phyloP scores from a whole-genome alignment of 2,113 vertebrate genomes.

The Boleophthalmus pectinirostris region DNA sequence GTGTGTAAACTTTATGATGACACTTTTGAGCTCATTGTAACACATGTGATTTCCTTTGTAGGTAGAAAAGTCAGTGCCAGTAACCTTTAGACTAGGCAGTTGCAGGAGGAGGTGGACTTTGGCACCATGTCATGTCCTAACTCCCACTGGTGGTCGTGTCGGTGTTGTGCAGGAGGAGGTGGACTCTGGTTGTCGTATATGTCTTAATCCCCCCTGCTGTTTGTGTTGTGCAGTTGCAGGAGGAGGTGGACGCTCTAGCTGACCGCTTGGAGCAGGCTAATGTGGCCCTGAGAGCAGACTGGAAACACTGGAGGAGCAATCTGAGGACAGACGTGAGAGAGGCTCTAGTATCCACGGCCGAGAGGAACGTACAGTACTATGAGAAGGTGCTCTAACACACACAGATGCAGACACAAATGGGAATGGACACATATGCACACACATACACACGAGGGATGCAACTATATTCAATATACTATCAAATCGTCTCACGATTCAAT shows the following conservation, averaged over 20 bases:
- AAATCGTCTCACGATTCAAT: too few species aligned
- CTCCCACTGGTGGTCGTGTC: background rate
- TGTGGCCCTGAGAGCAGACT: slow-evolving; percentile 87
- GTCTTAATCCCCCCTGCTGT: background rate
- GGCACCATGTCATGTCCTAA: background rate
- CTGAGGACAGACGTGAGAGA: slow-evolving; percentile 86
- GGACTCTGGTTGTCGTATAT: background rate
- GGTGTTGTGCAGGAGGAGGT: slow-evolving; percentile 79
- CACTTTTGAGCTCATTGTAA: too few species aligned
- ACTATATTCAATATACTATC: too few species aligned
- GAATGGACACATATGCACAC: too few species aligned
- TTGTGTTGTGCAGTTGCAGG: slow-evolving; percentile 77
- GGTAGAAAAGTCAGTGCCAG: too few species aligned
- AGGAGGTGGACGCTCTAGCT: slow-evolving; percentile 87
- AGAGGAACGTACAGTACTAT: slow-evolving; percentile 86
- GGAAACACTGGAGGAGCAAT: slow-evolving; percentile 86
- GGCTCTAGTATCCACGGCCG: slow-evolving; percentile 81
- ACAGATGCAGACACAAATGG: too few species aligned
- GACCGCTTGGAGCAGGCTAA: slow-evolving; percentile 89
- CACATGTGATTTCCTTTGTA: too few species aligned
- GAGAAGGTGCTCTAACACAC: slow-evolving; percentile 82
- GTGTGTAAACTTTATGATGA: too few species aligned
- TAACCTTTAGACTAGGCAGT: background rate
- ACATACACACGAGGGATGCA: too few species aligned
- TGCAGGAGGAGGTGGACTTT: slow-evolving; percentile 71